Base-by-base conservation (phyloP, 2,113 vertebrate species). In the Nestor notabilis region DNA sequence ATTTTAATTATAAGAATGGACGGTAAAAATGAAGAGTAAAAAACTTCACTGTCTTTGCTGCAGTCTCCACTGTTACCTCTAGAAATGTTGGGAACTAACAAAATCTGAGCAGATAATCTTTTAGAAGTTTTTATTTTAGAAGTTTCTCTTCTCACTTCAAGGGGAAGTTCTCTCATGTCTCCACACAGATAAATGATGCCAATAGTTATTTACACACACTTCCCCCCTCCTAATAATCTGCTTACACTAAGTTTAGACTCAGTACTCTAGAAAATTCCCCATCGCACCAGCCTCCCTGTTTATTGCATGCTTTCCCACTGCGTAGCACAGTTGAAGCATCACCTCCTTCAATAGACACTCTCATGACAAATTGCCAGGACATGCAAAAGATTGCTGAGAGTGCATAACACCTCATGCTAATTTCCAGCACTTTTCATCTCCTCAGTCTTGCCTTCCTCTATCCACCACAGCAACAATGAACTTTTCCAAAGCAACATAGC, bases 1-100 rank as follows among this genome's bases (percentile, higher is more conserved):
- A 80, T 85, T 97, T 98, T 95, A 96, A 95, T 97, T 97, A 87
- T 64, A 97, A 97, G 94, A 96, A 95, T 1, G 6, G 80, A 87
- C 77, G 96, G 64, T 61, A 87, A 85, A 96, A 97, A 90, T 23
- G 33, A 97, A 76, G 70, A 93, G 75, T 46, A 89, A 95, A 97
- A 97, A 85, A 63, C 47, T 81, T 95, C 53, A 72, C 47, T 95
- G 27, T 72, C 33, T 72, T 71, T 79, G 71, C 63, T 70, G n/a
- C 29, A 77, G 35, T 47, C 33, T 85, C 11, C 29, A 18, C 49
- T 50, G 47, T 39, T 90, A 80, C 20, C 8, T 55, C 23, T 33
- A 81, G 55, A 74, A 12, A 39, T 5, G 10, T 3, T 81, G 35
- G 37, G 31, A 85, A 89, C 31, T 16, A 65, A 79, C 15, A 78